These are phyloP conservation scores for Notodonta dromedarius DNA, from an alignment of 2,888 invertebrate species.

Conservation along the genomic window DNA sequence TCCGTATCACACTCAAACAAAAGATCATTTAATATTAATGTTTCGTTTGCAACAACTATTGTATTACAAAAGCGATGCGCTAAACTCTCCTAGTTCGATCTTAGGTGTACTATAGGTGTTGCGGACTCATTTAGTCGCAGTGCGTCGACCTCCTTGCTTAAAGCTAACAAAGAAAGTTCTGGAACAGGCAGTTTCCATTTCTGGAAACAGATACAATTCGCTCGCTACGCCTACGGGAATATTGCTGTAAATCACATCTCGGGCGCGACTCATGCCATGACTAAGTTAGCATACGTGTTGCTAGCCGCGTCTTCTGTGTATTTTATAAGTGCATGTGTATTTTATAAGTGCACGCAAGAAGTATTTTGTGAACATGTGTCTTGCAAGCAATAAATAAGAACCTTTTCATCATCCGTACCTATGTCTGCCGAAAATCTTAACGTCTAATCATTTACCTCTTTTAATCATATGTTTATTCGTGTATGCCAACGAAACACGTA, in stretches of 20 bases:
- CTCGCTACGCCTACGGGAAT: conserved; percentile 64
- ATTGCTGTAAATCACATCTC: conserved; percentile 68
- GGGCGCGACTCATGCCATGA: conserved; percentile 55
- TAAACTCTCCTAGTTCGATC: conserved; percentile 23
- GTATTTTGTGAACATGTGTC: too few species aligned
- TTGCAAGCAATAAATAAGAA: too few species aligned
- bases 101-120: conserved; percentile 19
- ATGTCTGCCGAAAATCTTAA: too few species aligned
- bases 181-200: conserved; percentile 65
- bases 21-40: conserved; percentile 22
- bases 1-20: conserved; percentile 23
- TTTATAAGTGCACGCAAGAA: conserved; percentile 6
- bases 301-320: conserved; percentile 22
- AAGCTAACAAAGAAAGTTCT: conserved; percentile 59
- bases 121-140: conserved; percentile 30
- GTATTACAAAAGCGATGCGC: conserved; percentile 27
- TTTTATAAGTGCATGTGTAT: conserved; percentile 14
- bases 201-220: conserved; percentile 63
- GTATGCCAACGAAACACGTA: too few species aligned
- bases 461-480: too few species aligned
- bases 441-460: too few species aligned
- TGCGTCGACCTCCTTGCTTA: conserved; percentile 39
- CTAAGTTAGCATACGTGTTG: conserved; percentile 47
- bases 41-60: conserved; percentile 27
- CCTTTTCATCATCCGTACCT: too few species aligned